phyloP scores from a whole-genome alignment of 2,113 vertebrate species.

The Nycticryphes semicollaris region DNA sequence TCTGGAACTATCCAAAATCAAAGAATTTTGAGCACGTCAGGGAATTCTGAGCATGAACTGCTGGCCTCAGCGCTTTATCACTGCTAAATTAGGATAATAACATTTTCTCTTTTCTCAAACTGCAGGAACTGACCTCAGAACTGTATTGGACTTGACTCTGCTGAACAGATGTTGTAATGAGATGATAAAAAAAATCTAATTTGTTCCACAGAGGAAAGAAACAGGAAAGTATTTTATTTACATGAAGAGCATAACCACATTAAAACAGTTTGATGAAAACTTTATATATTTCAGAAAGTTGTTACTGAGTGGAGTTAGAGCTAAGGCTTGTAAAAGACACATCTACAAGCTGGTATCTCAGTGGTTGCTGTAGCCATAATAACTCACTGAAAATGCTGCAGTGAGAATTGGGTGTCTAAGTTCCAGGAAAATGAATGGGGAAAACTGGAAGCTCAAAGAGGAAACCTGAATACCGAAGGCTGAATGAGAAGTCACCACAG shows the following conservation, averaged over 20 bases:
- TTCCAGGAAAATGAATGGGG: background rate
- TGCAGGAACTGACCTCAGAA: constrained; percentile 28
- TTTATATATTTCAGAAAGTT: background rate
- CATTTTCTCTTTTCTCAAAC: constrained; percentile 31
- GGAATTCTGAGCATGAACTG: constrained; percentile 1
- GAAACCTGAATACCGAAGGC: background rate
- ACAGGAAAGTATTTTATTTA: constrained; percentile 40
- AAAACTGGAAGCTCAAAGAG: background rate
- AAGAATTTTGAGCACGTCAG: background rate
- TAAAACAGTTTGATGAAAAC: background rate
- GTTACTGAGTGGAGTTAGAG: background rate
- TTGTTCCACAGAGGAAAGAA: background rate
- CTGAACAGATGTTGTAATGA: constrained; percentile 50
- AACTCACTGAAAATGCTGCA: background rate
- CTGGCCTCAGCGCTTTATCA: background rate
- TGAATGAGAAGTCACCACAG: background rate
- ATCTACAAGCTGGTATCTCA: background rate
- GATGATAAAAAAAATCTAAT: constrained; percentile 31
- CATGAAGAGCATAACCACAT: background rate
- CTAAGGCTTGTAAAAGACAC: background rate
- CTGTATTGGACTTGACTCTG: background rate
- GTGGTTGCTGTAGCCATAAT: background rate
- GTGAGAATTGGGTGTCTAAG: background rate
- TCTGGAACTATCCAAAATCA: background rate
- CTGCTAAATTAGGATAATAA: constrained; percentile 30